These are phyloP conservation scores for Ictalurus punctatus DNA, from an alignment of 2,113 vertebrate genomes.

Conservation along the genomic window DNA sequence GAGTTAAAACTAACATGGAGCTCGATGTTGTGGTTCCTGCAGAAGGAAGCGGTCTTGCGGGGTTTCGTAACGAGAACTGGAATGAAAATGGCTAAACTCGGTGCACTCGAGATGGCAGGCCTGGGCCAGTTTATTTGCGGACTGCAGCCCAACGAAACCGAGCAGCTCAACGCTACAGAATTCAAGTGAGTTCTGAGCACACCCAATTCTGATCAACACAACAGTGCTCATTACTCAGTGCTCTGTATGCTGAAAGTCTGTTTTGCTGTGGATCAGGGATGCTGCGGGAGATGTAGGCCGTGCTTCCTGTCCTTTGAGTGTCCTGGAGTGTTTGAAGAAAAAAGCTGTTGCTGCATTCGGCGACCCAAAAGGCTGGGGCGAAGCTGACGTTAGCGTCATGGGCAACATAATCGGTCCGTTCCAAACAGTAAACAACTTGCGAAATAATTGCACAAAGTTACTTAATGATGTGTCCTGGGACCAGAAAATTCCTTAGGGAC, in stretches of 20 bases:
- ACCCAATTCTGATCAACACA: background rate
- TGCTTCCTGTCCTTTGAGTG: constrained; percentile 51
- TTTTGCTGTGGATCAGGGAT: constrained; percentile 58
- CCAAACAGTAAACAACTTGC: background rate
- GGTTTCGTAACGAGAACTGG: constrained; percentile 46
- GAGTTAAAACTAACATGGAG: background rate
- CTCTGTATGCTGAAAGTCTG: background rate
- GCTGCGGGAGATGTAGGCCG: constrained; percentile 60
- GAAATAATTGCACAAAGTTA: background rate
- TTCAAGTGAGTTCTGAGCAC: constrained; percentile 63
- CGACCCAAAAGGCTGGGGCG: constrained; percentile 57
- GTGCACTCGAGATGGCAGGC: constrained; percentile 55
- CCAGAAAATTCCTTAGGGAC: background rate
- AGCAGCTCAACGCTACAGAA: constrained; percentile 51
- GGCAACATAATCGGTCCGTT: constrained; percentile 66
- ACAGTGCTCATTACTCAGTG: background rate
- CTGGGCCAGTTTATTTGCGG: constrained; percentile 71
- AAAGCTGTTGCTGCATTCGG: constrained; percentile 60
- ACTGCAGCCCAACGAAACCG: constrained; percentile 56
- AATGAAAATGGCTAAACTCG: constrained; percentile 50
- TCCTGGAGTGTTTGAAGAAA: constrained; percentile 54
- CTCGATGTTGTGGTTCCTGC: constrained; percentile 19
- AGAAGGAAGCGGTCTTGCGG: constrained; percentile 64
- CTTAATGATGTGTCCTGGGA: background rate
- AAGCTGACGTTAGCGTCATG: constrained; percentile 57